Conservation (phyloP, 2,888 invertebrate species). For the Imbricaverruca yamaguchii region DNA sequence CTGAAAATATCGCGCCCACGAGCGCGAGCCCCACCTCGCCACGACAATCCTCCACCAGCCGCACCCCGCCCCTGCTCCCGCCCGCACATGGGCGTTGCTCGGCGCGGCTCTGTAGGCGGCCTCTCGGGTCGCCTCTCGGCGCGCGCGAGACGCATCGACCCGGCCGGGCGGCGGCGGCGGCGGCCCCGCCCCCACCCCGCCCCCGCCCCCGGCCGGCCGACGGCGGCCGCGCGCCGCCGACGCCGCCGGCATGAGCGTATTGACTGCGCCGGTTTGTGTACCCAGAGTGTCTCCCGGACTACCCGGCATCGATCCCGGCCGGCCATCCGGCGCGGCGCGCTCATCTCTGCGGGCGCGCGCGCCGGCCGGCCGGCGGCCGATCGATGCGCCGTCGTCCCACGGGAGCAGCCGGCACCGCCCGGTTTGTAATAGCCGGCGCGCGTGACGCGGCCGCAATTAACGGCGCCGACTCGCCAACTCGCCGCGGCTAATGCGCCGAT, state of each 20-base stretch:
- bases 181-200: not conserved
- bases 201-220: not conserved
- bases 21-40: no score
- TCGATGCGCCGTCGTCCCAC: not conserved
- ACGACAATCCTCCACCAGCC: not conserved
- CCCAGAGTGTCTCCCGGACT: slow-evolving; percentile 12
- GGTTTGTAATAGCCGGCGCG: not conserved
- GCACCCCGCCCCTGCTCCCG: not conserved
- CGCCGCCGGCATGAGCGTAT: not conserved
- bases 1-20: no score
- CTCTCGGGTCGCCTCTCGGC: not conserved
- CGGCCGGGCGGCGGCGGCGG: not conserved
- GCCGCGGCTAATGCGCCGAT: slow-evolving; percentile 1
- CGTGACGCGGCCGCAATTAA: not conserved
- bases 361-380: not conserved
- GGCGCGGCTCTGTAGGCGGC: no score
- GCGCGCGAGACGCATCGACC: not conserved
- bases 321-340: not conserved
- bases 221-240: not conserved
- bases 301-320: not conserved
- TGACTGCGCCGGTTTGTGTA: slow-evolving; percentile 4
- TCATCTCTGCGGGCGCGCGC: not conserved
- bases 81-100: no score
- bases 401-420: not conserved
- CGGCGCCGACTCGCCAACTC: slow-evolving; percentile 1